Evolutionary conservation across 2,888 invertebrate genomes (phyloP), one percentile per base, ranked within the genome.

Genomic region (Diadromus collaris): DNA sequence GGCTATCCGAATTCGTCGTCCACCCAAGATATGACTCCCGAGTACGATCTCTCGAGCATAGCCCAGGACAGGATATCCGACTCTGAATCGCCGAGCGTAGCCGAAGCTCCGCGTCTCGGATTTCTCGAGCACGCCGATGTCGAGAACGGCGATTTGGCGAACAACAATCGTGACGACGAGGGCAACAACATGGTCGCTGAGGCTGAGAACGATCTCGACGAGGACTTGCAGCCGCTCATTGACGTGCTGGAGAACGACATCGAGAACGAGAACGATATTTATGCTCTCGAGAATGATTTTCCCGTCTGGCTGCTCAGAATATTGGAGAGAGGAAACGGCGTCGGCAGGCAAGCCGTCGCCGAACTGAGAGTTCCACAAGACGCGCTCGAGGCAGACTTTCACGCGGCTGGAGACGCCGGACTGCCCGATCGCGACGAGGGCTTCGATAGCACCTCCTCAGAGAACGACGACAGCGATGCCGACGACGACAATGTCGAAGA

Each of bases 61-160:
- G 83, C 85, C 2, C 84, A 86, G 10, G 88, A 87, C 74, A 75
- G 76, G 44, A 81, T 79, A 56, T 82, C 83, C 16, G 84, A 83
- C 51, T 79, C 81, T 3, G 85, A 85, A 46, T 83, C 84, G 5
- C 84, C 87, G 9, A 88, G 86, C 48, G 73, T 85, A 16, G 86
- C 82, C 0, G 87, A 89, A 77, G 85, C 80, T 19, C 86, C 87
- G 16, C 83, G 85, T 71, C 76, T 81, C 7, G 84, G 60, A 16
- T 73, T 83, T 38, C 67, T 69, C 19, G 85, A 84, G 67, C 76
- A 56, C 64, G 78, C 76, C 34, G 82, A 90, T 64, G 91, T 92
- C 1, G 92, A 92, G 86, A 93, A 92, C 79, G 92, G 92, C 2
- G 92, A 93, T 86, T 87, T 93, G 41, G 92, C 91, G 2, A 92